These are phyloP conservation scores for Chaenocephalus aceratus DNA, from an alignment of 2,113 vertebrate genomes.

Conservation along the genomic window DNA sequence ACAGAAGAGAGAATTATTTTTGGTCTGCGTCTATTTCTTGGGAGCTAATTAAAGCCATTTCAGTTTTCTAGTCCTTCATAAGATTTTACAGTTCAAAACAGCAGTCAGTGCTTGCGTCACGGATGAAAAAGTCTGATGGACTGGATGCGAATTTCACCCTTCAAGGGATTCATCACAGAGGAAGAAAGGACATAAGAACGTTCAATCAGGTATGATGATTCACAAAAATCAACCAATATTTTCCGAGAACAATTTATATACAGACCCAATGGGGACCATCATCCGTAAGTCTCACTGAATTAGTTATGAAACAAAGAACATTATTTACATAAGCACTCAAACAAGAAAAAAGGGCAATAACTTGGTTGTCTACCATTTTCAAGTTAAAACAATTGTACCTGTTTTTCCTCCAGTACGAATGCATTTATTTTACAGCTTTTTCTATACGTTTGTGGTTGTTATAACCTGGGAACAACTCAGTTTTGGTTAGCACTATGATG, in stretches of 20 bases:
- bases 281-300: not conserved
- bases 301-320: constrained; percentile 4
- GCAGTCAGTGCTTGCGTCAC: constrained; percentile 24
- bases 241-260: constrained; percentile 1
- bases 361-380: not conserved
- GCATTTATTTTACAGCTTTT: not conserved
- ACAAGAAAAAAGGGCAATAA: not conserved
- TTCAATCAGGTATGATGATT: constrained; percentile 19
- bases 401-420: not conserved
- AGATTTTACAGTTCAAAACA: constrained; percentile 27
- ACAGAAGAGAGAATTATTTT: not conserved
- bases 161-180: constrained; percentile 25
- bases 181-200: constrained; percentile 18
- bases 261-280: not conserved
- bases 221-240: not conserved
- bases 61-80: constrained; percentile 15
- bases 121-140: constrained; percentile 28
- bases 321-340: not conserved
- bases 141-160: constrained; percentile 25
- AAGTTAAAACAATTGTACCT: not conserved
- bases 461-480: not conserved
- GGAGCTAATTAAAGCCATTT: constrained; percentile 43
- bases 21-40: constrained; percentile 2
- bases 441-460: not conserved
- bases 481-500: constrained; percentile 6